Evolutionary conservation across 2,113 vertebrate genomes (phyloP), one percentile per base, ranked within the genome.

Genomic region (Thermophis baileyi): DNA sequence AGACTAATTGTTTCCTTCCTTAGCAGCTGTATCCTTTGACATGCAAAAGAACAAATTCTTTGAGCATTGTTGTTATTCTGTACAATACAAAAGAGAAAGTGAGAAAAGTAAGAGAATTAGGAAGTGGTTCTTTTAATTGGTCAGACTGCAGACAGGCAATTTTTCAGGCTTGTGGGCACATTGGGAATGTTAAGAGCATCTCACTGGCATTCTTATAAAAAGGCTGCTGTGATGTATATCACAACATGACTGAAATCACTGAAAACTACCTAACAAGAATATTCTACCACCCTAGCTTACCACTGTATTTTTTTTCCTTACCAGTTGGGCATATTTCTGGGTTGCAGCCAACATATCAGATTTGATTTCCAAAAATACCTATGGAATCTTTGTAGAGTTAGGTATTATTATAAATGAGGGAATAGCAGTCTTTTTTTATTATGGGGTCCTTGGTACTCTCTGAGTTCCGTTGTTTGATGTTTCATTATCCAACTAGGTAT

Each of bases 21-120:
- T 54, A 93, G 88, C 92, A 93, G 88, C 69, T 89, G 92, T 47
- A 93, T 93, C 50, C 69, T 93, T 89, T n/a, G 35, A 89, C 30
- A 44, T 86, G 49, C 85, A 60, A 90, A 90, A 49, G 35, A 60
- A 85, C 35, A 44, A 81, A 44, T 54, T 87, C 44, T 87, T 87
- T 25, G 49, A 87, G 85, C 57, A 91, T 91, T 25, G 49, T 87
- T 60, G 85, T 91, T 91, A 87, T 60, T 2, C 20, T 91, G 27
- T n/a, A 24, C 53, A 40, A 85, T 46, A 22, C 46, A 50, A 85
- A 86, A 89, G 87, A 57, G 57, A 69, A 60, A 92, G 47, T n/a
- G 35, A 88, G 57, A 47, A 53, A 93, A 60, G 69, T 24, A 53
- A 90, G 27, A 40, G 44, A 63, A 93, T 60, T 51, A 50, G 53